Evolutionary conservation across 2,113 vertebrate species (phyloP).

Genomic region (Galbula dea): DNA sequence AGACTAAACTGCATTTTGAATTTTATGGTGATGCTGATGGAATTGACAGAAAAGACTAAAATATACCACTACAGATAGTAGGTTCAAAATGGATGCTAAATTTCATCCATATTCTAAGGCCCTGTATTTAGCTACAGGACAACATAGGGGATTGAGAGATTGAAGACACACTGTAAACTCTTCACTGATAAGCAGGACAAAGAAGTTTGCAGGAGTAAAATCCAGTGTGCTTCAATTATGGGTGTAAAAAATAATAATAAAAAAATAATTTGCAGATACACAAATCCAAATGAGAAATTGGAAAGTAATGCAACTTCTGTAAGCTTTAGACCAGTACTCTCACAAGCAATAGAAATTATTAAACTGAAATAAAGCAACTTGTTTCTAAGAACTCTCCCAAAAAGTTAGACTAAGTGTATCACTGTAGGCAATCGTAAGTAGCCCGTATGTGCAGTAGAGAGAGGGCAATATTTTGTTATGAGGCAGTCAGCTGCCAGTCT

Average conservation of each 20-base stretch:
- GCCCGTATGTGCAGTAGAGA: background rate
- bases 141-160: background rate
- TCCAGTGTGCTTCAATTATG: background rate
- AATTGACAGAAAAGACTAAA: background rate
- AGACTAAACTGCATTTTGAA: background rate
- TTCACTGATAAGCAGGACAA: background rate
- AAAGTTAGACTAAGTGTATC: background rate
- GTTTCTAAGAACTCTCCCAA: background rate
- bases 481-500: background rate
- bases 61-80: background rate
- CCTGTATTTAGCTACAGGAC: background rate
- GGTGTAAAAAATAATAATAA: background rate
- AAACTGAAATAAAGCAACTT: background rate
- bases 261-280: background rate
- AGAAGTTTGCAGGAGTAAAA: background rate
- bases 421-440: background rate
- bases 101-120: background rate
- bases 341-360: background rate
- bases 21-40: background rate
- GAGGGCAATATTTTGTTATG: background rate
- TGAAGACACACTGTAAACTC: background rate
- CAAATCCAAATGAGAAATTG: background rate
- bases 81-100: background rate
- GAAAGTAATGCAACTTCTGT: background rate
- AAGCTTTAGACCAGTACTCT: background rate